Conservation (phyloP, 2,888 invertebrate genomes). For the Portevinia maculata region DNA sequence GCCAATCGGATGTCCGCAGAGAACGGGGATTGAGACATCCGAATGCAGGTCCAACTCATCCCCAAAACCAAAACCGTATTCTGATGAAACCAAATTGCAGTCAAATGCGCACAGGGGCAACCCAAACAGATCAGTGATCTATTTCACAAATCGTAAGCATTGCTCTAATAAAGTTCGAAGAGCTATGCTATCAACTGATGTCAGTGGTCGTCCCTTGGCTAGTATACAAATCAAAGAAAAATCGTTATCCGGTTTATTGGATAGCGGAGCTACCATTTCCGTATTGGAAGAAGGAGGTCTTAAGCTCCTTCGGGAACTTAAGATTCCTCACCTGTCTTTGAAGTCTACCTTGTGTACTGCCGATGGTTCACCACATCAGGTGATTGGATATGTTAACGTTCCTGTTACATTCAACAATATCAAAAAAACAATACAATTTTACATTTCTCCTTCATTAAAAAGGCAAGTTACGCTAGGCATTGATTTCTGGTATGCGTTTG, state of each 20-base stretch:
- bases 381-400: neutral
- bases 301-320: neutral
- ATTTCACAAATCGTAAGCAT: neutral
- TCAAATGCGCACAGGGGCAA: too few species aligned
- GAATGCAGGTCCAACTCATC: neutral
- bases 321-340: too few species aligned
- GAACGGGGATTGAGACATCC: neutral
- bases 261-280: neutral
- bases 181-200: neutral
- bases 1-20: neutral
- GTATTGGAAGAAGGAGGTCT: neutral
- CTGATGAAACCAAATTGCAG: neutral
- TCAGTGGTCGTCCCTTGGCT: neutral
- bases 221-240: neutral
- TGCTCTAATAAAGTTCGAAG: too few species aligned
- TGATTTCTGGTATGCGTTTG: neutral
- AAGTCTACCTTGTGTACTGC: too few species aligned
- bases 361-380: neutral
- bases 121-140: neutral
- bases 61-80: neutral
- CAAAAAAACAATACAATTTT: neutral
- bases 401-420: neutral
- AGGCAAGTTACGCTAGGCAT: neutral
- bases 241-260: neutral
- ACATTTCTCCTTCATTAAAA: neutral